Conservation (phyloP, 2,797 vertebrate species). For the Petrocephalus schoutedeni region DNA sequence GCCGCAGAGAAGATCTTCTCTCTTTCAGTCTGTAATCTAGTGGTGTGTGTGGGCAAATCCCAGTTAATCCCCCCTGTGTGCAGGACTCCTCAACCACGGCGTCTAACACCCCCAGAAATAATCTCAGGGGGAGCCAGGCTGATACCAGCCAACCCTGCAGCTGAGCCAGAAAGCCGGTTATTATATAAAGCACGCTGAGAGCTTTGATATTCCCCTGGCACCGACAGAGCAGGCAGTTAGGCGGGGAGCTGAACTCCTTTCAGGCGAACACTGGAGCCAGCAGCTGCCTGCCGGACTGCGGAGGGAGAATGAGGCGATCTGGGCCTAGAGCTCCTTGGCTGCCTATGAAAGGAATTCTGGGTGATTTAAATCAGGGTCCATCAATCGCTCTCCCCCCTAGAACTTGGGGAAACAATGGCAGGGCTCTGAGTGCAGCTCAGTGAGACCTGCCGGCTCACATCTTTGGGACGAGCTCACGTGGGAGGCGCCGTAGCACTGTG, state of each 20-base stretch:
- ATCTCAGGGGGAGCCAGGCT: neutral
- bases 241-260: neutral
- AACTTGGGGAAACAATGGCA: neutral
- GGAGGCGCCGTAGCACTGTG: neutral
- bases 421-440: neutral
- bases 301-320: neutral
- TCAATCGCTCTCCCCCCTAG: neutral
- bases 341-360: slow-evolving; percentile 17
- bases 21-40: slow-evolving; percentile 5
- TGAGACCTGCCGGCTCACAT: neutral
- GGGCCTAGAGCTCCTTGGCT: slow-evolving; percentile 12
- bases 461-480: neutral
- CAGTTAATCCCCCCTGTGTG: slow-evolving; percentile 3
- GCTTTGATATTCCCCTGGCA: neutral
- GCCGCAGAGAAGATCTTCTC: neutral
- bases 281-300: neutral
- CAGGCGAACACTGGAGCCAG: neutral
- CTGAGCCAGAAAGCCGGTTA: neutral
- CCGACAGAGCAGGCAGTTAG: neutral
- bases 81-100: neutral
- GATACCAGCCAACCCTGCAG: neutral
- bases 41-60: slow-evolving; percentile 12
- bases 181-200: neutral
- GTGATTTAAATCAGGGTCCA: slow-evolving; percentile 18
- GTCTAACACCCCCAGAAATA: slow-evolving; percentile 14